phyloP scores from a whole-genome alignment of 2,797 vertebrate species.

The Melanotaenia pygmaea region DNA sequence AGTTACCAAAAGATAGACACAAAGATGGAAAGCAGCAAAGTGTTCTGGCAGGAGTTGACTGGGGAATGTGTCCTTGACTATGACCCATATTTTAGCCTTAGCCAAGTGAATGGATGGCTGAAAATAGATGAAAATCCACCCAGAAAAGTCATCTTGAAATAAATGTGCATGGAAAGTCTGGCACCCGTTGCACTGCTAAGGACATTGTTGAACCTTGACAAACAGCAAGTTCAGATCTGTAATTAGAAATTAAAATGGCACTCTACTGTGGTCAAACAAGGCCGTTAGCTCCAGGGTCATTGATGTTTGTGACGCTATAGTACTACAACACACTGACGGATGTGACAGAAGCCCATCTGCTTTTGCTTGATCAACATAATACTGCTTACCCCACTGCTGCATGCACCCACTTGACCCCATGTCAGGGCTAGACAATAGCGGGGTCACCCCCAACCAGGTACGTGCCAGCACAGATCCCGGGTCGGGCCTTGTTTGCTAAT shows the following conservation, averaged over 20 bases:
- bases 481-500: constrained; percentile 66
- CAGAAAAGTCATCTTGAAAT: constrained; percentile 4
- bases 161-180: constrained; percentile 6
- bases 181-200: background rate
- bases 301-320: constrained; percentile 53
- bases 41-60: constrained; percentile 2
- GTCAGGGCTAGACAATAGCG: constrained; percentile 71
- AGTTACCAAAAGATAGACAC: background rate
- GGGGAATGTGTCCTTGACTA: background rate
- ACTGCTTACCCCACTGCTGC: constrained; percentile 41
- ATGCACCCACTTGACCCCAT: constrained; percentile 81
- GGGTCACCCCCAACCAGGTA: constrained; percentile 75
- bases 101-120: background rate
- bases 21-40: constrained; percentile 30
- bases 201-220: background rate
- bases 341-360: constrained; percentile 61
- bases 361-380: constrained; percentile 38
- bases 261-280: constrained; percentile 29
- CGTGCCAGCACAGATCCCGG: constrained; percentile 64
- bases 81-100: background rate
- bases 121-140: background rate
- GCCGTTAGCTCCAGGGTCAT: constrained; percentile 37
- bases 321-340: constrained; percentile 51
- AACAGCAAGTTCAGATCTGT: constrained; percentile 13
- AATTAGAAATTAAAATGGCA: constrained; percentile 24